Evolutionary conservation across 1,140 invertebrate genomes (phyloP).

Genomic region (Ceratina australensis): DNA sequence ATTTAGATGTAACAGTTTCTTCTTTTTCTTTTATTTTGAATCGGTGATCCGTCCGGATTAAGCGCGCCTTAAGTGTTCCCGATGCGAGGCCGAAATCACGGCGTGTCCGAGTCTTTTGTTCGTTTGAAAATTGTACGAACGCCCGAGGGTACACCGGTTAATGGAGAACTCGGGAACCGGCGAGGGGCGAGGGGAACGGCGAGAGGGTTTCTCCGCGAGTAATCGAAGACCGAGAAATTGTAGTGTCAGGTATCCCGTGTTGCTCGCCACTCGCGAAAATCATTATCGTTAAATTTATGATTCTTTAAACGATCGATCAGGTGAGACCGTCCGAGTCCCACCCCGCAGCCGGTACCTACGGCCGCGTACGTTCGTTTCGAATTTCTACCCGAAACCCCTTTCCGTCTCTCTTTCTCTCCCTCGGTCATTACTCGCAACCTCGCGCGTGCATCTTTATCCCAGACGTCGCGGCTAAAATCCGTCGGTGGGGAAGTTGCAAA

Average conservation of each 20-base stretch:
- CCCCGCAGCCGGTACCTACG: constrained; percentile 15
- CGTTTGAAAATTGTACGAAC: constrained; percentile 17
- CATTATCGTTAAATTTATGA: constrained; percentile 48
- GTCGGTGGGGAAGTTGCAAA: background rate
- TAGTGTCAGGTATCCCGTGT: constrained; percentile 41
- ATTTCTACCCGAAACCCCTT: background rate
- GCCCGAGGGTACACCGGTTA: constrained; percentile 39
- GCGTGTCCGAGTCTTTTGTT: constrained; percentile 14
- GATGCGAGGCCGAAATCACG: background rate
- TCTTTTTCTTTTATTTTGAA: too few relatives aligned
- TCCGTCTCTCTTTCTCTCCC: constrained; percentile 15
- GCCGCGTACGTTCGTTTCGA: background rate
- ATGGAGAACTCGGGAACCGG: constrained; percentile 25
- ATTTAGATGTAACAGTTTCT: too few relatives aligned
- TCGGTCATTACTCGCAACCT: constrained; percentile 48
- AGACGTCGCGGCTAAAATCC: background rate
- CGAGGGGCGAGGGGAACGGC: background rate
- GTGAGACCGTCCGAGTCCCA: constrained; percentile 26
- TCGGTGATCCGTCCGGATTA: too few relatives aligned
- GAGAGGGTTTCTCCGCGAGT: constrained; percentile 29
- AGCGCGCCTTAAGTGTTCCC: background rate
- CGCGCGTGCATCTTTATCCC: background rate
- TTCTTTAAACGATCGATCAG: constrained; percentile 49
- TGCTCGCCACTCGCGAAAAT: constrained; percentile 48
- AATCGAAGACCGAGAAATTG: constrained; percentile 49